Evolutionary conservation across 2,113 vertebrate genomes (phyloP).

Genomic region (Megaceryle torquata): DNA sequence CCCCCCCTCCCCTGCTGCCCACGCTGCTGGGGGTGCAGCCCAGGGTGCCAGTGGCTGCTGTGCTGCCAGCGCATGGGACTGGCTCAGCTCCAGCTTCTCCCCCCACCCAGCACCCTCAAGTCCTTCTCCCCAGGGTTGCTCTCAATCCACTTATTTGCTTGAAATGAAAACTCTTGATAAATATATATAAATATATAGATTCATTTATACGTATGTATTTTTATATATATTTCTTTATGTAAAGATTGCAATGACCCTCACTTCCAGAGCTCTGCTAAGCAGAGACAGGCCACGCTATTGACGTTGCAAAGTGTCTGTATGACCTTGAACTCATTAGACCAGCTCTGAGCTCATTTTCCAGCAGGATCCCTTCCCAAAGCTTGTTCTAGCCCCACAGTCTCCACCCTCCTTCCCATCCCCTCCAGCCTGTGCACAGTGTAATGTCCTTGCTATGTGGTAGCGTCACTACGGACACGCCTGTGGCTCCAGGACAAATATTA

Average conservation of each 20-base stretch:
- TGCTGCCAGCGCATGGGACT: no score
- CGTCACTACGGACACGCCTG: not conserved
- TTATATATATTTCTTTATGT: not conserved
- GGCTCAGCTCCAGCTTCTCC: no score
- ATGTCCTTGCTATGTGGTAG: not conserved
- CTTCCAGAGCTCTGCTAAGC: not conserved
- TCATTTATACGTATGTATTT: no score
- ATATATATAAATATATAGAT: no score
- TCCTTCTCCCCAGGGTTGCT: no score
- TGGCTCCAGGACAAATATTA: not conserved
- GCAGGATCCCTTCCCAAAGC: not conserved
- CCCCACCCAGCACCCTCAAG: no score
- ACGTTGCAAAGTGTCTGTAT: not conserved
- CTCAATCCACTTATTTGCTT: not conserved
- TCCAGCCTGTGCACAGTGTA: not conserved
- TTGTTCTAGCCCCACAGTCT: not conserved
- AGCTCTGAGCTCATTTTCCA: not conserved
- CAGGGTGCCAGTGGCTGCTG: no score
- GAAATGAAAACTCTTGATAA: not conserved
- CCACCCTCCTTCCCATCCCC: not conserved
- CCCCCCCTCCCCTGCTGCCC: no score
- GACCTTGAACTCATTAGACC: not conserved
- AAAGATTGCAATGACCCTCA: not conserved
- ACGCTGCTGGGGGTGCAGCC: no score
- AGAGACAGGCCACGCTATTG: not conserved